These are phyloP conservation scores for Brachyopa scutellaris DNA, from an alignment of 2,888 invertebrate genomes.

Conservation along the genomic window DNA sequence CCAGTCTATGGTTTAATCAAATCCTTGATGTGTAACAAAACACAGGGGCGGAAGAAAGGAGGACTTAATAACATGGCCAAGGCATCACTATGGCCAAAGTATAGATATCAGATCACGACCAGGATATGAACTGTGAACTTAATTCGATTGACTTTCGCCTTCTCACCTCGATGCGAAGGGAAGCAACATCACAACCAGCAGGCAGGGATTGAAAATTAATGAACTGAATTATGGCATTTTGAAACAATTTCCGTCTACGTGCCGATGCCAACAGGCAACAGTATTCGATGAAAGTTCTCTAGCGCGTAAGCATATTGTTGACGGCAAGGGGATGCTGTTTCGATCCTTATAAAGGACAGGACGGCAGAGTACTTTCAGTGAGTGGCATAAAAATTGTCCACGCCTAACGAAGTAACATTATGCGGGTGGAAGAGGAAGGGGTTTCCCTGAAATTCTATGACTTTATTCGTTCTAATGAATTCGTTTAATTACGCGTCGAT, in stretches of 20 bases:
- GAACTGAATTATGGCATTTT: slow-evolving; percentile 72
- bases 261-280: slow-evolving; percentile 52
- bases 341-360: slow-evolving; percentile 24
- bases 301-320: slow-evolving; percentile 41
- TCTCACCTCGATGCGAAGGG: slow-evolving; percentile 25
- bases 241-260: slow-evolving; percentile 72
- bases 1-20: slow-evolving; percentile 38
- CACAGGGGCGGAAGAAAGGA: not conserved
- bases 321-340: slow-evolving; percentile 28
- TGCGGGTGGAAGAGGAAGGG: not conserved
- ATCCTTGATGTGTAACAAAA: slow-evolving; percentile 33
- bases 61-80: slow-evolving; percentile 21
- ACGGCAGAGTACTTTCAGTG: no score
- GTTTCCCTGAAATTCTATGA: slow-evolving; percentile 13
- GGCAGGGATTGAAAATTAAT: slow-evolving; percentile 70
- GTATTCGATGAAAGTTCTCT: slow-evolving; percentile 37
- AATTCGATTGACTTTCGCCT: slow-evolving; percentile 58
- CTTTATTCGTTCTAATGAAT: slow-evolving; percentile 37
- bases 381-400: slow-evolving; percentile 35
- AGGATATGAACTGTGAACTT: slow-evolving; percentile 61
- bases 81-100: slow-evolving; percentile 18
- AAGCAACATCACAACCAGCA: slow-evolving; percentile 34
- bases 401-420: slow-evolving; percentile 6
- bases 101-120: slow-evolving; percentile 18
- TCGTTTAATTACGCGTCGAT: slow-evolving; percentile 38